Percentiles rank a stretch among this genome's conserved stretches.
Evolutionary conservation across 2,888 invertebrate species (phyloP).

Genomic region (Taenaris catops): DNA sequence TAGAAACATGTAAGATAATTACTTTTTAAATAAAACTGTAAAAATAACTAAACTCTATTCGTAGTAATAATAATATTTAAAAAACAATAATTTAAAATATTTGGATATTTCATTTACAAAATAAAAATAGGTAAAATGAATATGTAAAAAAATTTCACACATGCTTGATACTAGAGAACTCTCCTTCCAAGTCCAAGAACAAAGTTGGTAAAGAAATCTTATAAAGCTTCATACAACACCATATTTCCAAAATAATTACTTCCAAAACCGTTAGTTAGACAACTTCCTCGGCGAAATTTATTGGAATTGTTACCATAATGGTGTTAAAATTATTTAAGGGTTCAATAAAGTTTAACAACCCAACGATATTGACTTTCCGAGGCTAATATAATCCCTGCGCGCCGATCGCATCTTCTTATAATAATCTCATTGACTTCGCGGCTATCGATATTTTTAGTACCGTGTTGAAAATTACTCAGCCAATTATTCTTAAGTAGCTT

Average conservation of each 20-base stretch:
- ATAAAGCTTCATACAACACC: too few relatives aligned
- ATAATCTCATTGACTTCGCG: slow-evolving; percentile 55
- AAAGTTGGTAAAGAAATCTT: too few relatives aligned
- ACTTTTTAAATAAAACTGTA: too few relatives aligned
- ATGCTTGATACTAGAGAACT: too few relatives aligned
- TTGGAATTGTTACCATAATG: slow-evolving; percentile 55
- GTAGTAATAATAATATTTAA: too few relatives aligned
- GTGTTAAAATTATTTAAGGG: slow-evolving; percentile 65
- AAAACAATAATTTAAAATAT: too few relatives aligned
- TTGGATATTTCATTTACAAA: too few relatives aligned
- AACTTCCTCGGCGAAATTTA: slow-evolving; percentile 18
- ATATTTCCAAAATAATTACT: slow-evolving; percentile 3
- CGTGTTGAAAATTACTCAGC: slow-evolving; percentile 26
- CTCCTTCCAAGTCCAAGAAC: too few relatives aligned
- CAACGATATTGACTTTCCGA: slow-evolving; percentile 51
- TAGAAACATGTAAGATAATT: too few relatives aligned
- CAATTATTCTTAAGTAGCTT: slow-evolving; percentile 22
- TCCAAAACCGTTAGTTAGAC: slow-evolving; percentile 5
- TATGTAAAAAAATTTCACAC: too few relatives aligned
- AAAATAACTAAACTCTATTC: too few relatives aligned
- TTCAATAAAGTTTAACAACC: slow-evolving; percentile 64
- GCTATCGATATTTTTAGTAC: slow-evolving; percentile 41
- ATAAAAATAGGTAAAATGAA: too few relatives aligned
- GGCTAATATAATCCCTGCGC: slow-evolving; percentile 55
- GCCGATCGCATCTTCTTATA: slow-evolving; percentile 43